Conservation (phyloP, 2,797 vertebrate genomes). For the Gadopsis marmoratus region DNA sequence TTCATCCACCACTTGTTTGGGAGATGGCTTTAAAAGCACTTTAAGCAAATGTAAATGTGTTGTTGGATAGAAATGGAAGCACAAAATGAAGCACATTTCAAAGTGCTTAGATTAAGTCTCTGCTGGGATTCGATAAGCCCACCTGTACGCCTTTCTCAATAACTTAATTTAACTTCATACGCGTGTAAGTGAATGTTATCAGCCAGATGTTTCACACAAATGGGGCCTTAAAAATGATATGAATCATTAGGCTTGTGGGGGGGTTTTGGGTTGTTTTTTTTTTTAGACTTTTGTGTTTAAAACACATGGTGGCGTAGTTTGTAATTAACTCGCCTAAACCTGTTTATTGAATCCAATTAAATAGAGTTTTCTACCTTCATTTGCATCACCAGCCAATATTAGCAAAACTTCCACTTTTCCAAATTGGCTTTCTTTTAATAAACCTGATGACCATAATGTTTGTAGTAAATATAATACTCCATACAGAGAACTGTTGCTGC, state of each 20-base stretch:
- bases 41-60: constrained; percentile 57
- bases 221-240: constrained; percentile 27
- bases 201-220: constrained; percentile 51
- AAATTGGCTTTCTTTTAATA: background rate
- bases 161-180: constrained; percentile 24
- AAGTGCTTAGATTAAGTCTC: constrained; percentile 11
- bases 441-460: background rate
- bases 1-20: constrained; percentile 44
- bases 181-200: constrained; percentile 13
- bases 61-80: constrained; percentile 45
- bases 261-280: background rate
- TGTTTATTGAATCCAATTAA: constrained; percentile 38
- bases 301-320: background rate
- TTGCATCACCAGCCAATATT: background rate
- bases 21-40: constrained; percentile 48
- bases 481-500: background rate
- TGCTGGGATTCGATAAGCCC: constrained; percentile 22
- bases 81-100: constrained; percentile 29
- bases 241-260: constrained; percentile 34
- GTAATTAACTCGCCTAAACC: constrained; percentile 11
- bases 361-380: background rate
- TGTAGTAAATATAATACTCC: background rate
- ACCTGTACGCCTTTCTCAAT: constrained; percentile 36
- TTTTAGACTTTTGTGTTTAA: constrained; percentile 9
- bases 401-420: background rate